phyloP scores from a whole-genome alignment of 2,888 invertebrate genomes.

The Malacosoma neustria region DNA sequence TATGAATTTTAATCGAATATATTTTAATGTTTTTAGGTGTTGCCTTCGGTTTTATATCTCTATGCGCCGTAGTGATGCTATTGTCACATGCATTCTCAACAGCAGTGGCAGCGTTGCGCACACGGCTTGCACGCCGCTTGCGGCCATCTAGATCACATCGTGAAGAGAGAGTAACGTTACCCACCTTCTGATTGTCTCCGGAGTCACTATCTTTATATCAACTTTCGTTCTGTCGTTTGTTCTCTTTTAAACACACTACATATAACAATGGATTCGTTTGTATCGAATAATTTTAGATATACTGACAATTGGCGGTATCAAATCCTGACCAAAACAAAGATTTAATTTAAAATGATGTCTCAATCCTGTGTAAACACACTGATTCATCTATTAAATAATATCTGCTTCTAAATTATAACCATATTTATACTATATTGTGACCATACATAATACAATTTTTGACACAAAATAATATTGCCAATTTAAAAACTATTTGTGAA shows the following conservation, averaged over 20 bases:
- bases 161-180: slow-evolving; percentile 3
- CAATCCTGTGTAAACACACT: too few relatives aligned
- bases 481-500: too few relatives aligned
- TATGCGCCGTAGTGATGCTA: slow-evolving; percentile 57
- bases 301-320: background rate
- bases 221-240: background rate
- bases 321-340: background rate
- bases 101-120: background rate
- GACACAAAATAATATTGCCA: too few relatives aligned
- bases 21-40: slow-evolving; percentile 27
- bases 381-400: too few relatives aligned
- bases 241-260: background rate
- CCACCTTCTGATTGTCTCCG: background rate
- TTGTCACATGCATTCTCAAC: slow-evolving; percentile 29
- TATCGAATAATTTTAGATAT: background rate
- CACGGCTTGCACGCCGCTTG: slow-evolving; percentile 5
- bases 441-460: too few relatives aligned
- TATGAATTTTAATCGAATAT: background rate
- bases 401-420: too few relatives aligned
- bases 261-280: background rate
- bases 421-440: too few relatives aligned
- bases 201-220: background rate
- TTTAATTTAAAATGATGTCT: too few relatives aligned
- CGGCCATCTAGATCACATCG: slow-evolving; percentile 18
- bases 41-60: slow-evolving; percentile 56